phyloP scores from a whole-genome alignment of 2,888 invertebrate species.

The Heteromyza rotundicornis region DNA sequence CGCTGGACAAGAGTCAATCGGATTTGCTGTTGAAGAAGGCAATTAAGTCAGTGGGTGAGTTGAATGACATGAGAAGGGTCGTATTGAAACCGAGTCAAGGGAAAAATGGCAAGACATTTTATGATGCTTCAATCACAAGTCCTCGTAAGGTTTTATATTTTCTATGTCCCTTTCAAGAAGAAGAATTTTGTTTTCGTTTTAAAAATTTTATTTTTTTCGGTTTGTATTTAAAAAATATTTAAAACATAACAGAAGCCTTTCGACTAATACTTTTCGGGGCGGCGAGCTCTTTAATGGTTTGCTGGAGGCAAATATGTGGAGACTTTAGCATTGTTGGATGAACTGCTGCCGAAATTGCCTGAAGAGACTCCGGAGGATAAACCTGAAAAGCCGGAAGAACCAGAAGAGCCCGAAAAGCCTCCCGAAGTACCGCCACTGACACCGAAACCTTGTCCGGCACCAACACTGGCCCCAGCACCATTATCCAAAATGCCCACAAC shows the following conservation, averaged over 20 bases:
- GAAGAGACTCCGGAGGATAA: conserved; percentile 5
- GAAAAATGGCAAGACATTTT: no score
- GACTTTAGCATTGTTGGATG: no score
- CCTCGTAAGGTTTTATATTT: no score
- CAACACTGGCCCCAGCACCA: conserved; percentile 25
- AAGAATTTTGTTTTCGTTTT: no score
- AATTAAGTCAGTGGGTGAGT: conserved; percentile 57
- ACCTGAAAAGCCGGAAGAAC: conserved; percentile 10
- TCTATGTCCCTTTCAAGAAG: no score
- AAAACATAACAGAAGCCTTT: conserved; percentile 28
- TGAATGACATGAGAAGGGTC: no score
- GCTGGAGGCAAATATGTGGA: conserved; percentile 42
- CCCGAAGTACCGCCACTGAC: conserved; percentile 23
- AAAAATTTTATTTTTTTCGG: no score
- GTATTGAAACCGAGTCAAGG: no score
- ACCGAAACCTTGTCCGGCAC: conserved; percentile 5
- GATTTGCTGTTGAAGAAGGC: conserved; percentile 55
- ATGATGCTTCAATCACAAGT: no score
- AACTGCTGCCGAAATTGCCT: conserved; percentile 6
- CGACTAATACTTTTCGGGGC: background rate
- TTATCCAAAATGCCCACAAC: conserved; percentile 53
- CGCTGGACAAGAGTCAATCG: conserved; percentile 57
- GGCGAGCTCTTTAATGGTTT: conserved; percentile 30
- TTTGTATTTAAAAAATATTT: no score
- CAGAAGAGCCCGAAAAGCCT: conserved; percentile 27